Percentiles rank a stretch among this genome's conserved stretches.
phyloP scores from a whole-genome alignment of 2,888 invertebrate species.

The Pseudococcus longispinus region DNA sequence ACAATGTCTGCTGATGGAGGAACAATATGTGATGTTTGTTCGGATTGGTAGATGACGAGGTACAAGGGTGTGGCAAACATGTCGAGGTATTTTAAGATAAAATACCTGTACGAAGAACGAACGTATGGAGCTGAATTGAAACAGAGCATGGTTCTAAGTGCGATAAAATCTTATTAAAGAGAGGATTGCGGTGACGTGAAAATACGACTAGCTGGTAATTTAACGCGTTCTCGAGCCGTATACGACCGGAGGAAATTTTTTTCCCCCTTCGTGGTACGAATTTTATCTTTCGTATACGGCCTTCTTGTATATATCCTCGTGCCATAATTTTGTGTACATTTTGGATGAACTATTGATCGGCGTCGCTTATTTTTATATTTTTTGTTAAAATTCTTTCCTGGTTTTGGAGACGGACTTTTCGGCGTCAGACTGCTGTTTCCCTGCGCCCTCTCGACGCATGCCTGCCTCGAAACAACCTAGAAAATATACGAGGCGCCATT shows the following conservation, averaged over 20 bases:
- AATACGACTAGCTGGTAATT: background rate
- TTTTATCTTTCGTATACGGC: background rate
- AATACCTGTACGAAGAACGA: background rate
- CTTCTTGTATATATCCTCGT: background rate
- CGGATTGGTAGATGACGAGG: background rate
- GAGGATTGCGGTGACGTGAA: slow-evolving; percentile 1
- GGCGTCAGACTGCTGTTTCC: slow-evolving; percentile 4
- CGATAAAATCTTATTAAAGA: background rate
- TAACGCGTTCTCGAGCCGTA: background rate
- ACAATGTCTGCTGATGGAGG: background rate
- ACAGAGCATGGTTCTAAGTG: background rate
- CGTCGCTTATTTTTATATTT: slow-evolving; percentile 1
- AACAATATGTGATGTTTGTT: slow-evolving; percentile 1
- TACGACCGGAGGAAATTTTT: background rate
- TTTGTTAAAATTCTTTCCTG: slow-evolving; percentile 28
- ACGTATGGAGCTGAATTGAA: background rate
- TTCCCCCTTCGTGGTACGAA: background rate
- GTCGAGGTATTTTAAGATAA: slow-evolving; percentile 3
- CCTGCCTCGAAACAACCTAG: background rate
- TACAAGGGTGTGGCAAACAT: too few species aligned
- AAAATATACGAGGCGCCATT: slow-evolving; percentile 36
- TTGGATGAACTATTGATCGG: slow-evolving; percentile 21
- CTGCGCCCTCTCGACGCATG: too few species aligned
- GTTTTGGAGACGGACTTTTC: slow-evolving; percentile 43
- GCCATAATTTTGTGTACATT: background rate